A percentile compares a stretch with the other conserved stretches of the same genome.
phyloP scores from a whole-genome alignment of 2,888 invertebrate genomes.

The Achlya flavicornis region DNA sequence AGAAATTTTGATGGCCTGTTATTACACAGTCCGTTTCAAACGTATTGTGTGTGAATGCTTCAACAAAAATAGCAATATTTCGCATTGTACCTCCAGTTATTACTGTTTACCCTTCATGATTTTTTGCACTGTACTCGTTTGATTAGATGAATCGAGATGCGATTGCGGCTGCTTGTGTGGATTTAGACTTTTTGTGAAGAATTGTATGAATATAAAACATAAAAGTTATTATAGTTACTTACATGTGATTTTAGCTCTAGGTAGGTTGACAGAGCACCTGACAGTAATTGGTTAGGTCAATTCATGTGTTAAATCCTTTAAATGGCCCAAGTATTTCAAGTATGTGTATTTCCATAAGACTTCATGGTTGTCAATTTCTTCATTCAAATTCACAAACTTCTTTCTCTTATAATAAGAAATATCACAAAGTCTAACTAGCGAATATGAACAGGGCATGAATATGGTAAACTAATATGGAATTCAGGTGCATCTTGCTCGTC shows the following conservation, averaged over 20 bases:
- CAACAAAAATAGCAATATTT: slow-evolving; percentile 56
- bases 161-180: neutral
- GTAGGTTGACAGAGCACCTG: too few species aligned
- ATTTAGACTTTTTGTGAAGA: neutral
- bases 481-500: slow-evolving; percentile 8
- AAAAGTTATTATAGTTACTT: neutral
- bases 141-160: neutral
- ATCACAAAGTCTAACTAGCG: neutral
- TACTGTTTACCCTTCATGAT: slow-evolving; percentile 21
- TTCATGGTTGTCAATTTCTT: neutral
- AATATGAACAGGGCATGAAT: neutral
- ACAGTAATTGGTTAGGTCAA: too few species aligned
- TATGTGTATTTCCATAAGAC: neutral
- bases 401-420: neutral
- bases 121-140: neutral
- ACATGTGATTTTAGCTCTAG: too few species aligned
- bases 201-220: neutral
- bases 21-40: slow-evolving; percentile 78
- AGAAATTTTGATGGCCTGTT: slow-evolving; percentile 76
- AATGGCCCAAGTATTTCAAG: neutral
- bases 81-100: slow-evolving; percentile 43
- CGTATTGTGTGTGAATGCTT: slow-evolving; percentile 68
- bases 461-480: slow-evolving; percentile 6
- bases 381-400: neutral
- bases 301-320: too few species aligned